These are phyloP conservation scores for Lasioglossum figueresi DNA, from an alignment of 2,888 invertebrate genomes.

Conservation along the genomic window DNA sequence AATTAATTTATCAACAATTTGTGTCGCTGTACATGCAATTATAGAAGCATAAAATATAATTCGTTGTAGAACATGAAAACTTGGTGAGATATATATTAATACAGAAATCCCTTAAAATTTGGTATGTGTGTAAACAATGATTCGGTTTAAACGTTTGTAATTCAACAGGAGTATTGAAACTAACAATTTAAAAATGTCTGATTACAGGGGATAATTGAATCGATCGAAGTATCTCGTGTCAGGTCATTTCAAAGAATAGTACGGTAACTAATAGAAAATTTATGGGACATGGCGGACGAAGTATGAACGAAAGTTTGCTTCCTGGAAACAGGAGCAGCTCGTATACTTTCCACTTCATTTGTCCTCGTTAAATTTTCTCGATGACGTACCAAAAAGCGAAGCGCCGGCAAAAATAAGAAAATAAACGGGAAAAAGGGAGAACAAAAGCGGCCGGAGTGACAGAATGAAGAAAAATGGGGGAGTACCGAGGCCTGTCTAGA, in stretches of 20 bases:
- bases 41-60: too few species aligned
- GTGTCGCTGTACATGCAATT: too few species aligned
- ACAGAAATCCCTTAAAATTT: too few species aligned
- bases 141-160: too few species aligned
- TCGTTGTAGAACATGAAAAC: too few species aligned
- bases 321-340: constrained; percentile 32
- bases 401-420: constrained; percentile 31
- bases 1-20: too few species aligned
- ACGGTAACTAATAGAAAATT: constrained; percentile 16
- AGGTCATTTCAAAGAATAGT: not conserved
- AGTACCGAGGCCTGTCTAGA: constrained; percentile 30
- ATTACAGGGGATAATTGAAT: not conserved
- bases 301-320: constrained; percentile 34
- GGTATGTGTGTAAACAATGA: not conserved
- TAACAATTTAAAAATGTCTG: not conserved
- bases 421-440: constrained; percentile 23
- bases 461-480: constrained; percentile 49
- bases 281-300: constrained; percentile 10
- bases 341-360: constrained; percentile 51
- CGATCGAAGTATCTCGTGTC: not conserved
- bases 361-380: constrained; percentile 54
- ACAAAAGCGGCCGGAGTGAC: constrained; percentile 3
- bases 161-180: too few species aligned
- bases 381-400: constrained; percentile 41
- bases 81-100: too few species aligned